Evolutionary conservation across 2,888 invertebrate genomes (phyloP), one percentile per base, ranked within the genome.

Genomic region (Cerceris rybyensis): DNA sequence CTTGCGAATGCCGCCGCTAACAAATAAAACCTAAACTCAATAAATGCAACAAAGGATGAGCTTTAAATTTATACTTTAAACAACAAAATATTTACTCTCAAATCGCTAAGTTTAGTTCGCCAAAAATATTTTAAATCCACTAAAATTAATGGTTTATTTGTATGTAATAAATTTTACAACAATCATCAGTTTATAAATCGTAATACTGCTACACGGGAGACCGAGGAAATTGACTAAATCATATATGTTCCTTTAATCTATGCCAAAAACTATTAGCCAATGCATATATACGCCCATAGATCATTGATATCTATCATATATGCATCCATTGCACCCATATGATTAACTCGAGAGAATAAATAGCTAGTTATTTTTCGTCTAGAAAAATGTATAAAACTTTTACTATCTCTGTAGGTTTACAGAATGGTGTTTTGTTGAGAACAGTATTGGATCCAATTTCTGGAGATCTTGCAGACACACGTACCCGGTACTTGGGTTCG

Each of bases 401-500:
- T 28, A 4, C 28, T 46, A 1, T 28, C 7, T 43, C 2, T 67
- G 1, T 49, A 91, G 91, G 99, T 0, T 93, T 99, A 39, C 98
- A 98, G 93, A 99, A 99, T 93, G 99, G 99, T 69, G 98, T 98
- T 42, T 93, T 99, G 75, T 93, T 99, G 69, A 94, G 99, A 88
- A 98, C 98, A 2, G 98, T 99, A 4, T 93, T 99, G 46, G 99
- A 99, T 93, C 97, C 98, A 0, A 97, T 98, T 17, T 98, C 98
- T 55, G 99, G 99, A 0, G 99, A 99, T 92, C 94, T 99, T 85
- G 97, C 98, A 4, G 99, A 99, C 90, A 99, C 99, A 0, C 94
- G 99, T 85, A 99, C 99, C 0, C 95, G 99, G 80, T 99, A 99
- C 92, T 94, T 99, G 63, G 99, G 99, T 39, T 97, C 98, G 0